phyloP scores from a whole-genome alignment of 92 coral and sea anemone species.

The Zoanthus sansibaricus region DNA sequence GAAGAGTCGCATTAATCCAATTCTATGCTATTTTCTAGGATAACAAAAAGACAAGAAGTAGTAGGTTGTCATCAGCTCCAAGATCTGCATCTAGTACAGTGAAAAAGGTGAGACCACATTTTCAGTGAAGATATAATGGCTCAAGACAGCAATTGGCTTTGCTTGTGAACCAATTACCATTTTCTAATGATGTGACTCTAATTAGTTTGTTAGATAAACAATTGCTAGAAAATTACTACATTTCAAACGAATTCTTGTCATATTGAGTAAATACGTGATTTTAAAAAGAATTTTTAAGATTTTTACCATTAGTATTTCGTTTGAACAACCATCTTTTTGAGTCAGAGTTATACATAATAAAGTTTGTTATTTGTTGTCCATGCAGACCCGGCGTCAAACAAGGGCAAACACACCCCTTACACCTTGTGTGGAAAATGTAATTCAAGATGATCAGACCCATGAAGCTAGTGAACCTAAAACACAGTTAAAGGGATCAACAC shows the following conservation, averaged over 20 bases:
- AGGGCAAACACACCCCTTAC: conserved; percentile 86
- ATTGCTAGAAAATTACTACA: no score
- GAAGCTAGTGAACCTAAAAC: conserved; percentile 59
- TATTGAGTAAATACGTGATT: neutral
- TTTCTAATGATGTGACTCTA: no score
- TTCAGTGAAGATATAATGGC: no score
- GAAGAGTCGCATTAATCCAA: neutral
- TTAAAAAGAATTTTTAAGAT: no score
- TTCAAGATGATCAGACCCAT: conserved; percentile 75
- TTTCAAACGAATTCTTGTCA: no score
- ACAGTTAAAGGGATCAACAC: conserved; percentile 63
- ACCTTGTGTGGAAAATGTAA: conserved; percentile 87
- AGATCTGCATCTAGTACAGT: conserved; percentile 41
- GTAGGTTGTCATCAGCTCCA: conserved; percentile 48
- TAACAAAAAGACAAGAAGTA: conserved; percentile 65
- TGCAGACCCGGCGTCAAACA: conserved; percentile 89
- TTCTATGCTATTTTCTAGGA: conserved; percentile 38
- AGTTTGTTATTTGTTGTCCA: neutral
- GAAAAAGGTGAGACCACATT: conserved; percentile 18
- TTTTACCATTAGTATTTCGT: neutral
- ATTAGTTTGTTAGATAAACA: no score
- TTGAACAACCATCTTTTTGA: no score
- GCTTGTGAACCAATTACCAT: no score
- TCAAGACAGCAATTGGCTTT: no score
- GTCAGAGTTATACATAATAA: neutral